Evolutionary conservation across 1,140 invertebrate genomes (phyloP).

Genomic region (Zaprionus africanus): DNA sequence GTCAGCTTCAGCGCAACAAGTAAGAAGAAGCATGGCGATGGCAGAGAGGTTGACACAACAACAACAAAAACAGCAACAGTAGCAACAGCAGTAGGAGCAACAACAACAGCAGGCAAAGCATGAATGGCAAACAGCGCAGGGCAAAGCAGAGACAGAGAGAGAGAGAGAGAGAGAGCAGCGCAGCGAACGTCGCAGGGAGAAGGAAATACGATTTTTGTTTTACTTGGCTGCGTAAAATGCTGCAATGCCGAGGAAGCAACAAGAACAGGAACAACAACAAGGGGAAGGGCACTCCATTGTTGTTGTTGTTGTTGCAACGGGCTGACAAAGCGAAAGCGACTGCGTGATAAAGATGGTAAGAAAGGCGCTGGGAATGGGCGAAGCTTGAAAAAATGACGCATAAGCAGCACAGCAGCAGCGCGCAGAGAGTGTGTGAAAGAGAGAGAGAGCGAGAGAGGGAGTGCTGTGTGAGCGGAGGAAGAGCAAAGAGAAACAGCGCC

Average conservation of each 20-base stretch:
- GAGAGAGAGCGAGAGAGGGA: slow-evolving; percentile 17
- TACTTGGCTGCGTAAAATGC: slow-evolving; percentile 71
- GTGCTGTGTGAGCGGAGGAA: slow-evolving; percentile 4
- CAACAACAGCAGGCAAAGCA: slow-evolving; percentile 55
- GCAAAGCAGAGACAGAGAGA: slow-evolving; percentile 9
- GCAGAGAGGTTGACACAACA: background rate
- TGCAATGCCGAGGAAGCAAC: slow-evolving; percentile 72
- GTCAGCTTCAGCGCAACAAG: slow-evolving; percentile 64
- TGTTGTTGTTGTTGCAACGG: slow-evolving; percentile 44
- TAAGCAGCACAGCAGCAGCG: slow-evolving; percentile 45
- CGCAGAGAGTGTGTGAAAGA: slow-evolving; percentile 16
- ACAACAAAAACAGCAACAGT: slow-evolving; percentile 29
- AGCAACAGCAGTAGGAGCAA: slow-evolving; percentile 22
- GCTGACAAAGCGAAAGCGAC: slow-evolving; percentile 33
- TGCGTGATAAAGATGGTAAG: slow-evolving; percentile 67
- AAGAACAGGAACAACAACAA: slow-evolving; percentile 34
- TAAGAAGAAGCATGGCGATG: slow-evolving; percentile 60
- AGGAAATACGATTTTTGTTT: slow-evolving; percentile 14
- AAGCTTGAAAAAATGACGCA: slow-evolving; percentile 58
- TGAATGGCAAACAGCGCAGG: slow-evolving; percentile 21
- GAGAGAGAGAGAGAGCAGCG: slow-evolving; percentile 5
- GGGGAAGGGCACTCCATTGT: slow-evolving; percentile 21
- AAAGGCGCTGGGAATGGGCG: slow-evolving; percentile 40
- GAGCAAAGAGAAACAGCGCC: slow-evolving; percentile 12
- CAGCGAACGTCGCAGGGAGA: slow-evolving; percentile 54